Conservation (phyloP, 2,888 invertebrate genomes). For the Encarsia formosa region DNA sequence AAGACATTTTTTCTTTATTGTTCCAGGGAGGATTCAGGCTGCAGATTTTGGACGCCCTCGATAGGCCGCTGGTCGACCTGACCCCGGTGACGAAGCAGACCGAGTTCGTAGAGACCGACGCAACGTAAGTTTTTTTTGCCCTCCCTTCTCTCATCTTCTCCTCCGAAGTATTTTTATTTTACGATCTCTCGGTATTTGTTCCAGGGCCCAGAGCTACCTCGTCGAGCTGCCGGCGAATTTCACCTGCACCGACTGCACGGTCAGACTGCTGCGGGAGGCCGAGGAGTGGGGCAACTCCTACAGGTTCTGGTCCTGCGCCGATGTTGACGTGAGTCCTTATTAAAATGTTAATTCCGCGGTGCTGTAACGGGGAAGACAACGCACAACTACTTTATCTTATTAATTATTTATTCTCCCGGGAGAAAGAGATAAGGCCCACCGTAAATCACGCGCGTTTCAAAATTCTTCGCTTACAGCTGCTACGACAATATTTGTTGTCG, state of each 20-base stretch:
- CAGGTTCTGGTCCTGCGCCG: conserved; percentile 93
- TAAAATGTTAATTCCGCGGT: too few species aligned
- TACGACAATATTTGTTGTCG: too few species aligned
- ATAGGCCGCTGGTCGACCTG: conserved; percentile 77
- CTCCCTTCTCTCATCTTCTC: not conserved
- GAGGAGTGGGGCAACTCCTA: conserved; percentile 84
- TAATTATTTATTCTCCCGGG: too few species aligned
- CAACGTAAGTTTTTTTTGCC: conserved; percentile 68
- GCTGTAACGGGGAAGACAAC: too few species aligned
- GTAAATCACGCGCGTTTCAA: too few species aligned
- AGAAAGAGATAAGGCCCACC: too few species aligned
- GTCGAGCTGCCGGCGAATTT: conserved; percentile 79
- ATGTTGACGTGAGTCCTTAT: conserved; percentile 71
- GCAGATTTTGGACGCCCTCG: conserved; percentile 79
- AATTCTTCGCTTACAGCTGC: too few species aligned
- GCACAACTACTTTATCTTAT: too few species aligned
- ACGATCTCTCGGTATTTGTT: not conserved
- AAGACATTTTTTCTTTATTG: too few species aligned
- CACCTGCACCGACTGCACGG: conserved; percentile 82
- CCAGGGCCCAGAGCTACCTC: conserved; percentile 76
- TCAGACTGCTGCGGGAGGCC: conserved; percentile 85
- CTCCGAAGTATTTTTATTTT: conserved; percentile 2
- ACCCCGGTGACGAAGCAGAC: conserved; percentile 77
- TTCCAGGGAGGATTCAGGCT: conserved; percentile 87
- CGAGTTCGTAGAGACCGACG: conserved; percentile 77